Base-by-base conservation (phyloP, 1,140 invertebrate species). In the Formica selysi region DNA sequence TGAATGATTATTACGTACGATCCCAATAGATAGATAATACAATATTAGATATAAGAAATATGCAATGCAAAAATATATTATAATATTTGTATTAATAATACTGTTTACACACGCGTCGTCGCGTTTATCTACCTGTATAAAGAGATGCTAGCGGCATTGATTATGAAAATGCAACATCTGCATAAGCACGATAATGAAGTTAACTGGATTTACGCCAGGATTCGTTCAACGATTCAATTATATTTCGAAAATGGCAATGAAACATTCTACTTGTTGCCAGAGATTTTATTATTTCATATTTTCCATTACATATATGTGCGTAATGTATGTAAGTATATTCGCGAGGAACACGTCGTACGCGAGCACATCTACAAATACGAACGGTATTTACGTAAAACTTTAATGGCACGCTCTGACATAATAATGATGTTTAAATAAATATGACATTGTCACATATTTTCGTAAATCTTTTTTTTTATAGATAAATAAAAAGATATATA, bases 101-200 rank as follows among this genome's bases (percentile, higher is more conserved):
- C 0, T 51, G 48, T 51, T 51, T 76, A n/a, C 51, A 59, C 44
- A 48, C 13, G 16, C 3, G 16, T 13, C 3, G 48, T 61, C 41
- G 4, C 8, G 26, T 74, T 76, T 62, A 85, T 73, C 10, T 11
- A 44, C 32, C 59, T 74, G n/a, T 62, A 38, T n/a, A 7, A 8
- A 51, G n/a, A 51, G 13, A 7, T 36, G 54, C 44, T n/a, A 59
- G 51, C 32, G 0, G 3, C 2, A 38, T 7, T 76, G 38, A 65
- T 81, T 89, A 86, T 86, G 83, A 86, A 86, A 88, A 86, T 74
- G 54, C 54, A 88, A 54, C 70, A 65, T 76, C 81, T 88, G 62
- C 76, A 22, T 6, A 36, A 57, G 44, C 48, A 76, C 57, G 41
- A 68, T 86, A 86, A 88, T 81, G 38, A 88, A 89, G 64, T 64